Percentiles rank a stretch among this genome's conserved stretches.
phyloP scores from a whole-genome alignment of 1,140 invertebrate genomes.

The Atopsyche davidsoni region DNA sequence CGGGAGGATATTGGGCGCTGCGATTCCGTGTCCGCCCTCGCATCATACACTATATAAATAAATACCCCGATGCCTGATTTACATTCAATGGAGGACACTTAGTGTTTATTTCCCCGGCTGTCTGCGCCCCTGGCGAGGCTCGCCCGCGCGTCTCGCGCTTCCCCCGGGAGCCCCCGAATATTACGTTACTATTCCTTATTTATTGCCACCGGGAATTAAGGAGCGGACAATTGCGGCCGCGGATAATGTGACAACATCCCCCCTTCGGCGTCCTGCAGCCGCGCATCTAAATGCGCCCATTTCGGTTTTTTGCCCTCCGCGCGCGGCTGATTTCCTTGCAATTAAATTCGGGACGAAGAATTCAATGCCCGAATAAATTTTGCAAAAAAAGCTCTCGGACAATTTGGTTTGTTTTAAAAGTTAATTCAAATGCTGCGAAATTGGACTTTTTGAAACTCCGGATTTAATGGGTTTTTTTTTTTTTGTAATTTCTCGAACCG shows the following conservation, averaged over 20 bases:
- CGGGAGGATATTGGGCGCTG: background rate
- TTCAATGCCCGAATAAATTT: no score
- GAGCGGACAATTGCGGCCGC: conserved; percentile 26
- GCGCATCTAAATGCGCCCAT: no score
- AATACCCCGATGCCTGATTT: conserved; percentile 29
- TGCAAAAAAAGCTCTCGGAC: no score
- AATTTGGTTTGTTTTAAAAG: no score
- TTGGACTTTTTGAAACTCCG: no score
- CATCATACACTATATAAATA: conserved; percentile 29
- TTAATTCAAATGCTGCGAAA: no score
- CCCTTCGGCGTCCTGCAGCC: no score
- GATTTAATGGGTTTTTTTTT: no score
- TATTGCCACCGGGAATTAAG: conserved; percentile 28
- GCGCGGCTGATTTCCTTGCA: no score
- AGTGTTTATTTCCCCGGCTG: conserved; percentile 29
- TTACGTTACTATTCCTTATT: conserved; percentile 25
- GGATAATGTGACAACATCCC: conserved; percentile 26
- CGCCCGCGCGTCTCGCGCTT: conserved; percentile 3
- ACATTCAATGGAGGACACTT: conserved; percentile 31
- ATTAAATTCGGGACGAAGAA: no score
- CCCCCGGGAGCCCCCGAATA: conserved; percentile 1
- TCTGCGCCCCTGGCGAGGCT: background rate
- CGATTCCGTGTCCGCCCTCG: conserved; percentile 11
- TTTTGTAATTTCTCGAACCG: no score
- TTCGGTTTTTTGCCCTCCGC: no score